Conservation (phyloP, 2,797 vertebrate species). For the Mionectes olivaceus region DNA sequence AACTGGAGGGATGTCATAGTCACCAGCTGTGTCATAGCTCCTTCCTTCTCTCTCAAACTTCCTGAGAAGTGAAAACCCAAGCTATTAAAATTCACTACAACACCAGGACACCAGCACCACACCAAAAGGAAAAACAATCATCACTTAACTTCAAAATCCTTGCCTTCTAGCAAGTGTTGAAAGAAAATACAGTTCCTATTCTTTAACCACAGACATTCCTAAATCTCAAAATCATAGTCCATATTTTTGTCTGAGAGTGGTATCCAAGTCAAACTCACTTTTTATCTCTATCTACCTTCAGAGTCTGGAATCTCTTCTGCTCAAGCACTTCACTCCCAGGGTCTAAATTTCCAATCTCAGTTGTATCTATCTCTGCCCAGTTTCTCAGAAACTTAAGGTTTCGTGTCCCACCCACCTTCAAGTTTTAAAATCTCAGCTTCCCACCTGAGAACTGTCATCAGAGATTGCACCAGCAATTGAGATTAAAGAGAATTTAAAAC, state of each 20-base stretch:
- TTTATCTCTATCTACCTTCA: background rate
- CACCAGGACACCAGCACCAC: background rate
- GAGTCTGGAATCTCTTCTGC: background rate
- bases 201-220: background rate
- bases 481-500: background rate
- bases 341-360: background rate
- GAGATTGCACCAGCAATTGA: background rate
- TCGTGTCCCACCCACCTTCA: background rate
- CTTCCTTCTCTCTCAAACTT: background rate
- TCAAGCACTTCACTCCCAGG: background rate
- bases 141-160: background rate
- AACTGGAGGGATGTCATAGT: background rate
- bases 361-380: background rate
- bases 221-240: background rate
- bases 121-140: background rate
- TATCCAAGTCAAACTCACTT: background rate
- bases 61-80: accelerated
- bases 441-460: background rate
- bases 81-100: background rate
- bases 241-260: background rate
- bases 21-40: background rate
- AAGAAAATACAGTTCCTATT: background rate
- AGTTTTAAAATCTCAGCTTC: background rate
- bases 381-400: background rate
- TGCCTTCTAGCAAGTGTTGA: background rate